phyloP scores from a whole-genome alignment of 2,113 vertebrate species.

The Tursiops truncatus region DNA sequence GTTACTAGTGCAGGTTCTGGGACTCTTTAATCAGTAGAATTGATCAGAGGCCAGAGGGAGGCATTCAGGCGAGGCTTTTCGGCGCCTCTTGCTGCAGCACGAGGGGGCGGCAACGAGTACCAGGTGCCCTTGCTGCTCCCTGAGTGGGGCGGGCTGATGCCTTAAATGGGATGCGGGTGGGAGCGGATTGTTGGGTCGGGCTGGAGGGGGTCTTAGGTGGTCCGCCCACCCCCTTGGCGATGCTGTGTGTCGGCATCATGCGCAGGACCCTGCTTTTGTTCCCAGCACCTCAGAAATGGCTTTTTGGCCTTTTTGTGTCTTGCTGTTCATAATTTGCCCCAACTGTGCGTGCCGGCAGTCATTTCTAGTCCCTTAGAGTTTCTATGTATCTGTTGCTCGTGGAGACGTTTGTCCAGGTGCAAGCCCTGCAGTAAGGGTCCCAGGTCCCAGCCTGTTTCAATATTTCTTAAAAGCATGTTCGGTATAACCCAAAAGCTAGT shows the following conservation, averaged over 20 bases:
- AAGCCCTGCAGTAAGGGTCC: not conserved
- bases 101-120: too few relatives aligned
- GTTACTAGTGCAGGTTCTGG: not conserved
- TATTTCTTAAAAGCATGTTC: not conserved
- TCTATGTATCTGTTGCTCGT: not conserved
- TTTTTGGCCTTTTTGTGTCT: not conserved
- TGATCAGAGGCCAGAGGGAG: too few relatives aligned
- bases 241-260: not conserved
- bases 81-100: not conserved
- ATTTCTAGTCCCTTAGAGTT: not conserved
- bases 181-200: not conserved
- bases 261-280: not conserved
- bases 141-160: accelerated
- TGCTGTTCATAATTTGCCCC: not conserved
- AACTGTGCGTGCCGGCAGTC: accelerated
- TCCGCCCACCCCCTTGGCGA: not conserved
- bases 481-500: not conserved
- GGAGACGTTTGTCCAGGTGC: not conserved
- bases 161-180: not conserved
- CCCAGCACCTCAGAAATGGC: not conserved
- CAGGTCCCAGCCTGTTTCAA: not conserved
- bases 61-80: accelerated
- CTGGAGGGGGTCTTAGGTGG: too few relatives aligned
- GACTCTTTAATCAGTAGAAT: not conserved
- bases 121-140: not conserved